Percentiles rank a stretch among this genome's conserved stretches.
Conservation (phyloP, 1,140 invertebrate species). For the Drosophila pseudoananassae region DNA sequence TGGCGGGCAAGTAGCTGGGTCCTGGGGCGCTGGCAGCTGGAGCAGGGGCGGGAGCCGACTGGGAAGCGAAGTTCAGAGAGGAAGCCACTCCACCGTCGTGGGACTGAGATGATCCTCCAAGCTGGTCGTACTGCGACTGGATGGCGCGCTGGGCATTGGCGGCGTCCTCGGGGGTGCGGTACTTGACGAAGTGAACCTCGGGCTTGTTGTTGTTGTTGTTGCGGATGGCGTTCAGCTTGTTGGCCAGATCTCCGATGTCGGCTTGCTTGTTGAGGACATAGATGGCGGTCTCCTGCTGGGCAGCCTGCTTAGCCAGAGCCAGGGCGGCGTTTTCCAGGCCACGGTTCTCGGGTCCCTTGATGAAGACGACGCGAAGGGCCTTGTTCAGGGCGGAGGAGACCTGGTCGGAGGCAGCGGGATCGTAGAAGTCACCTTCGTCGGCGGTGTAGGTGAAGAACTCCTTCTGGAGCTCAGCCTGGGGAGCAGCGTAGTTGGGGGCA, state of each 20-base stretch:
- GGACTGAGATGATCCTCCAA: constrained; percentile 53
- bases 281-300: constrained; percentile 72
- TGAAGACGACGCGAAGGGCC: constrained; percentile 52
- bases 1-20: constrained; percentile 63
- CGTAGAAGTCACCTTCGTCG: constrained; percentile 60
- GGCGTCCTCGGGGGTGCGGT: constrained; percentile 62
- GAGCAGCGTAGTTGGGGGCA: constrained; percentile 54
- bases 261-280: constrained; percentile 77
- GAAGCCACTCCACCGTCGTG: constrained; percentile 57
- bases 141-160: constrained; percentile 59
- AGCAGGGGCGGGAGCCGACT: constrained; percentile 6
- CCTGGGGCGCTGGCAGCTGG: constrained; percentile 48
- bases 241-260: constrained; percentile 65
- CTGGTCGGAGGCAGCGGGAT: constrained; percentile 43
- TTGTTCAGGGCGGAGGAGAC: constrained; percentile 37
- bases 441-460: constrained; percentile 60
- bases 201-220: constrained; percentile 63
- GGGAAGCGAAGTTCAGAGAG: constrained; percentile 69
- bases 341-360: constrained; percentile 54
- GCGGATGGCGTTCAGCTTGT: constrained; percentile 64
- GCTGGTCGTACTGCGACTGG: constrained; percentile 58
- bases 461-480: constrained; percentile 58
- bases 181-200: constrained; percentile 71
- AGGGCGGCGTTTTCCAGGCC: constrained; percentile 53
- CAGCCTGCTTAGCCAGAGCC: constrained; percentile 62